Evolutionary conservation across 2,113 vertebrate genomes (phyloP), one percentile per base, ranked within the genome.

Genomic region (Aegotheles bennettii): DNA sequence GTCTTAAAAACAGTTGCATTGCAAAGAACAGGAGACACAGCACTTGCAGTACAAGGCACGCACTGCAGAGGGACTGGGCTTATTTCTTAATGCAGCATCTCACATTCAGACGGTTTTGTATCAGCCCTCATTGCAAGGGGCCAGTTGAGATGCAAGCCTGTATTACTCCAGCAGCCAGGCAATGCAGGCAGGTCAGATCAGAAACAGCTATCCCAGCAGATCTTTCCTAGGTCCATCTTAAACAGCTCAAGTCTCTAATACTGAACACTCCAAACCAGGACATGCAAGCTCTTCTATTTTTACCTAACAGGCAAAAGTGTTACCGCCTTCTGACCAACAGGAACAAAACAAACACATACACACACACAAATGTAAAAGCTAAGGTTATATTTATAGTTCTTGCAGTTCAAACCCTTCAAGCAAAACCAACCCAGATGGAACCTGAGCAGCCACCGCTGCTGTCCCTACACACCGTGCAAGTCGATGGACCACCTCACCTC

Each of bases 401-500:
- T 64, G 68, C 63, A 76, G 63, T 50, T 83, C 68, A 86, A 86
- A 77, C 43, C 18, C 35, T 85, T 61, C 38, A 29, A 51, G 86
- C 10, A 51, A 80, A 91, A 80, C 2, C 35, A 92, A 28, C 18
- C 35, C n/a, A 25, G 9, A 16, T 74, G 38, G 33, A 88, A 56
- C 8, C 28, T 50, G 12, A 65, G n/a, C 43, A 70, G 38, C 35
- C 48, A 38, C 36, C 5, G 1, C 68, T 80, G 74, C 60, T 71
- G 40, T 51, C 48, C 64, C 54, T 43, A 54, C 36, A 61, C 28
- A 73, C 9, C 3, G 7, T 13, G 26, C 33, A 64, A 74, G 38
- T 1, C 10, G 1, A 40, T 3, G 10, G 68, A 86, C 21, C 40
- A 40, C 24, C 36, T 88, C 57, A 57, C 21, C 54, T 0, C 0